Evolutionary conservation across 1,140 invertebrate species (phyloP), one percentile per base, ranked within the genome.

Genomic region (Zaprionus tsacasi): DNA sequence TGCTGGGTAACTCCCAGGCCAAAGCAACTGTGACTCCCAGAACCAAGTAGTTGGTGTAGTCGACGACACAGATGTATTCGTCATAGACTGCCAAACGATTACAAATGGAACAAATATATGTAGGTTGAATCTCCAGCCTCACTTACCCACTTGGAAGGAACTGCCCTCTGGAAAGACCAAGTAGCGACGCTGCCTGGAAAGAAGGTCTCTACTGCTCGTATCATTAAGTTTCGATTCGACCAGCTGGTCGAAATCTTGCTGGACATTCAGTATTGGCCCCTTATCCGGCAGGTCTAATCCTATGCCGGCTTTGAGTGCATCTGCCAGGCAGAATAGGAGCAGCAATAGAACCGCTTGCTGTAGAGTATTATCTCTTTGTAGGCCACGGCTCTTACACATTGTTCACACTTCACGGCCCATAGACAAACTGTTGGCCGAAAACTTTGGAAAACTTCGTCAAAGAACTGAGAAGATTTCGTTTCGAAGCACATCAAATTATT

Each of bases 121-220:
- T 72, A 30, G 65, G 67, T 43, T 72, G 55, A 55, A 76, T 66
- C 3, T 3, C 11, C 12, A 17, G 5, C 3, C 4, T 1, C 3
- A 93, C 95, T 95, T 86, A 96, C 96, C 93, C 92, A 96, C 92
- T 93, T 95, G 95, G 75, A 96, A 94, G 65, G 95, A 96, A 75
- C 96, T 96, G 57, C 96, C 96, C 93, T 96, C 96, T 2, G 96
- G 95, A 92, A 96, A 97, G 70, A 96, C 93, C 55, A 97, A 93
- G 93, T 96, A 96, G 69, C 96, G 94, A 82, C 95, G 95, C 78
- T 93, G 94, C 68, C 96, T 94, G 1, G 95, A 95, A 66, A 95
- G 92, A 70, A 94, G 67, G 55, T 78, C 45, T 11, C 60, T 60
- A 27, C 54, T 85, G 66, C 73, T 59, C 27, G 88, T 75, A 73